A percentile compares a stretch with the other conserved stretches of the same genome.
Conservation (phyloP, 2,797 vertebrate genomes). For the Urocyon cinereoargenteus region DNA sequence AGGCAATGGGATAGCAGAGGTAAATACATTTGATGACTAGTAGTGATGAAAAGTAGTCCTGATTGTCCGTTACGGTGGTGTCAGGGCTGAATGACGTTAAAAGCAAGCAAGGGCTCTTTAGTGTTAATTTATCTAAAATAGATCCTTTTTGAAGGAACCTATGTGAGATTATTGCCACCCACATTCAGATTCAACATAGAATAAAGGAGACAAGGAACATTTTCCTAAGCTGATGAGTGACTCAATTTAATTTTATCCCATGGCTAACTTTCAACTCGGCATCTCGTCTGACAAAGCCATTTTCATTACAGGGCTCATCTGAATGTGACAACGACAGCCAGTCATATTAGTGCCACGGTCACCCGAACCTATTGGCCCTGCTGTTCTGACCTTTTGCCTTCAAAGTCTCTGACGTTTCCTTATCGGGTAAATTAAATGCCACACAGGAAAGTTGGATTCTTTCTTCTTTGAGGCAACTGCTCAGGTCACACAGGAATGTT, state of each 20-base stretch:
- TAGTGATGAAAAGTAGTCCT: neutral
- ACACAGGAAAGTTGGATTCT: neutral
- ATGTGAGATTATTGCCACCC: neutral
- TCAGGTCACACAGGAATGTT: neutral
- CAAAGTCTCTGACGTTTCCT: constrained; percentile 24
- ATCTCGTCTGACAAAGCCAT: neutral
- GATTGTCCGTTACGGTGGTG: neutral
- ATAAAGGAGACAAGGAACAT: constrained; percentile 31
- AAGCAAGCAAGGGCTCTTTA: neutral
- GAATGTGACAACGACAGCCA: constrained; percentile 15
- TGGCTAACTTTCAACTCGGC: neutral
- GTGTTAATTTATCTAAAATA: neutral
- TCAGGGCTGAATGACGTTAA: neutral
- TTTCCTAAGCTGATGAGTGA: constrained; percentile 23
- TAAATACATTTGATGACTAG: neutral
- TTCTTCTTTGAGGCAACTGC: neutral
- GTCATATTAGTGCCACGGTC: neutral
- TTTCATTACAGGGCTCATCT: constrained; percentile 25
- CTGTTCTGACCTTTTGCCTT: neutral
- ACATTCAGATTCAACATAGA: neutral
- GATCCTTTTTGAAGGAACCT: neutral
- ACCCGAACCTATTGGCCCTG: neutral
- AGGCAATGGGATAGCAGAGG: neutral
- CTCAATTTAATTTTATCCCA: constrained; percentile 51
- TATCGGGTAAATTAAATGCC: neutral